Evolutionary conservation across 2,888 invertebrate genomes (phyloP), one percentile per base, ranked within the genome.

Genomic region (Gastracanthus pulcherrimus): DNA sequence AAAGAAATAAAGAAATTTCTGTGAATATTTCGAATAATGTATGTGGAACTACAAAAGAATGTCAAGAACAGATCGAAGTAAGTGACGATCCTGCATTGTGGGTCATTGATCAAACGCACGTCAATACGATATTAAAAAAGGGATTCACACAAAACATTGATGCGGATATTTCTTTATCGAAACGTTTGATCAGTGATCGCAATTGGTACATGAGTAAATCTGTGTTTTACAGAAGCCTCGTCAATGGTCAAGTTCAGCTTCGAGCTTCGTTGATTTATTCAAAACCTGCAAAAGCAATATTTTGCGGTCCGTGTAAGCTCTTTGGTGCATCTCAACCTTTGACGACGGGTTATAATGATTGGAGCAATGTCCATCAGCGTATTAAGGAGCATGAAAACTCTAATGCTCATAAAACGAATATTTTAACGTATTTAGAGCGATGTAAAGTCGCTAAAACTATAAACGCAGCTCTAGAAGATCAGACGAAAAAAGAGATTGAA

Each of bases 201-300:
- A n/a, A 29, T 19, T 7, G 76, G 31, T 31, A 19, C 23, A n/a
- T 76, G 26, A 34, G 3, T 3, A 58, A 48, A 23, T 41, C 19
- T 51, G 26, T 83, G 26, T 84, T 83, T 38, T 41, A 75, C 48
- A 64, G 80, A 62, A 80, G 41, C 16, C 38, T 82, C 13, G 7
- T 72, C 41, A 83, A 86, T 86, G 80, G 83, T 71, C 74, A 84
- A 60, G 69, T 45, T n/a, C 64, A 55, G 66, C 69, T 41, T 23
- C 76, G 83, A 16, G 26, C 66, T 0, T 84, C 84, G 84, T 23
- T 84, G 55, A 82, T 82, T 62, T 84, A 84, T 76, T 85, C 83
- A 11, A 34, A 80, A 72, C 76, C 45, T 69, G 72, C 38, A 19
- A 81, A 80, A 11, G 48, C 51, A 60, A 58, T 84, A 23, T 83